Conservation (phyloP, 64 coral and sea anemone genomes). For the Hydrozoanthus tunicans region DNA sequence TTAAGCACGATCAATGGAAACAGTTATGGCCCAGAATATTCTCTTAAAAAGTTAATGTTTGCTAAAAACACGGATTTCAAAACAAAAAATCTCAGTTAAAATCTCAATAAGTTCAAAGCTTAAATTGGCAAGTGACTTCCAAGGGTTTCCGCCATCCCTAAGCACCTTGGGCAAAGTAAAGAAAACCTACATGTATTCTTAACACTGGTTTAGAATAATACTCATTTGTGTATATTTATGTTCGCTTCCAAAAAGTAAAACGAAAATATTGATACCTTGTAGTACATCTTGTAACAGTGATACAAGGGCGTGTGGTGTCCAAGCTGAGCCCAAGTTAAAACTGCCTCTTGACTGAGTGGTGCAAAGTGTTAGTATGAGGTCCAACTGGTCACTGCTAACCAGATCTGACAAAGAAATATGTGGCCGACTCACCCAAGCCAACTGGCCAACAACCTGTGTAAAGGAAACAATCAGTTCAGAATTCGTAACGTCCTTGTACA, state of each 20-base stretch:
- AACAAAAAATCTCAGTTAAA: not conserved
- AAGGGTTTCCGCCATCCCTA: not conserved
- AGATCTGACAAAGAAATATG: slow-evolving; percentile 32
- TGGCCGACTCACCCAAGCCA: slow-evolving; percentile 30
- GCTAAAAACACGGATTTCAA: too few relatives aligned
- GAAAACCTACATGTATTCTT: not conserved
- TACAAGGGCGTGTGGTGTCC: slow-evolving; percentile 46
- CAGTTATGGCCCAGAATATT: too few relatives aligned
- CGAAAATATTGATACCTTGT: not conserved
- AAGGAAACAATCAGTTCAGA: not conserved
- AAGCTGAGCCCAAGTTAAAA: slow-evolving; percentile 29
- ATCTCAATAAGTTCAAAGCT: not conserved
- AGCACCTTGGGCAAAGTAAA: not conserved
- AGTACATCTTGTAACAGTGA: slow-evolving; percentile 48
- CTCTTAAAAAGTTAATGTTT: too few relatives aligned
- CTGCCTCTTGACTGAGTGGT: slow-evolving; percentile 25
- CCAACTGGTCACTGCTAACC: slow-evolving; percentile 30
- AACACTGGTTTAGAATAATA: not conserved
- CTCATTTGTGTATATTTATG: not conserved
- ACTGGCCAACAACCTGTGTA: slow-evolving; percentile 44
- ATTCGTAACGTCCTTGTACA: too few relatives aligned
- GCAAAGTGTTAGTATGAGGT: slow-evolving; percentile 37
- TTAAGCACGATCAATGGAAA: too few relatives aligned
- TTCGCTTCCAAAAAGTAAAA: not conserved
- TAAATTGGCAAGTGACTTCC: not conserved